A percentile compares a stretch with the other conserved stretches of the same genome.
Conservation (phyloP, 2,113 vertebrate genomes). For the Nothocercus julius region DNA sequence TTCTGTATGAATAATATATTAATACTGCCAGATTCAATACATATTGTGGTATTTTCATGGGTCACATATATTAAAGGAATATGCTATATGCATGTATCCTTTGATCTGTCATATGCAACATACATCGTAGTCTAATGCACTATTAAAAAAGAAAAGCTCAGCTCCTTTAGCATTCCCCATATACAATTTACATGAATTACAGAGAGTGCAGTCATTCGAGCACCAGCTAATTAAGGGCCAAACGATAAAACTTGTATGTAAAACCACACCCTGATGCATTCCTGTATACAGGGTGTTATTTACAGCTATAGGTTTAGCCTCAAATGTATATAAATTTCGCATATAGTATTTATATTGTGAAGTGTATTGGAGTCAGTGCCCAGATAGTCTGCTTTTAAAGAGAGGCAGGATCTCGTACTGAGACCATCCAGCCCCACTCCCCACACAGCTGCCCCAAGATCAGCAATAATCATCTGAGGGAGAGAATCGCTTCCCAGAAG, state of each 20-base stretch:
- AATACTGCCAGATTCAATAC: neutral
- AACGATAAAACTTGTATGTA: neutral
- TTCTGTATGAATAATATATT: neutral
- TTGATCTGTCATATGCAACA: neutral
- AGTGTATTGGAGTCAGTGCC: neutral
- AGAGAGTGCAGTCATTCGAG: neutral
- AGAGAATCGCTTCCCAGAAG: neutral
- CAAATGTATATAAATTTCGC: accelerated
- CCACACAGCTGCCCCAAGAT: neutral
- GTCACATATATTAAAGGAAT: neutral
- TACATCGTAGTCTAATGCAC: neutral
- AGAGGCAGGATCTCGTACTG: accelerated
- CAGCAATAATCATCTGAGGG: accelerated
- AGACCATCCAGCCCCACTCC: neutral
- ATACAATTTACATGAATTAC: neutral
- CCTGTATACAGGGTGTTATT: neutral
- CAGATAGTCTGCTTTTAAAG: neutral
- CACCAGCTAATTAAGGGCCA: neutral
- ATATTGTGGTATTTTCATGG: neutral
- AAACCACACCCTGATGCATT: neutral
- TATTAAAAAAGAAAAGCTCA: neutral
- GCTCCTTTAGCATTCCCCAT: neutral
- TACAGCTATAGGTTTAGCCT: accelerated
- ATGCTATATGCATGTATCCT: neutral
- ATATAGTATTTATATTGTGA: accelerated